Conservation (phyloP, 2,888 invertebrate species). For the Philereme vetulata region DNA sequence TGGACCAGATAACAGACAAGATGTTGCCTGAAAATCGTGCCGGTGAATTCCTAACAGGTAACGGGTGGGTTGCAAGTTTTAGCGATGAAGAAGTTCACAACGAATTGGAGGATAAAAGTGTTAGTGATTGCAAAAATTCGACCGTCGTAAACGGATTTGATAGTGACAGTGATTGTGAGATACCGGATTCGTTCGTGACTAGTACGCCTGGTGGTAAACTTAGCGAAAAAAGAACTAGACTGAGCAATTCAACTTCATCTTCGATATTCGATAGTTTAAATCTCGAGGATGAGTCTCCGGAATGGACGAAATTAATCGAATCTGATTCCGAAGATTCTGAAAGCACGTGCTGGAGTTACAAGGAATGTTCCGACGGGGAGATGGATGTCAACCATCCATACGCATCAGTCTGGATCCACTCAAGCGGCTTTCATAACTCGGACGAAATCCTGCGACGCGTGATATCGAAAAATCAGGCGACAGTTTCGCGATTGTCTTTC, state of each 20-base stretch:
- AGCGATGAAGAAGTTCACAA: conserved; percentile 25
- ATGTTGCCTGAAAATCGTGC: conserved; percentile 17
- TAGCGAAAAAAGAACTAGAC: conserved; percentile 47
- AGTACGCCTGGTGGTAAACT: conserved; percentile 56
- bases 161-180: conserved; percentile 66
- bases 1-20: conserved; percentile 64
- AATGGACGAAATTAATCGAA: conserved; percentile 46
- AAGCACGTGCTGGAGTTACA: conserved; percentile 79
- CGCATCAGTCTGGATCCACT: conserved; percentile 74
- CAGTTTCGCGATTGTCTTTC: conserved; percentile 69
- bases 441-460: conserved; percentile 68
- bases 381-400: conserved; percentile 60
- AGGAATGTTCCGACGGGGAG: conserved; percentile 67
- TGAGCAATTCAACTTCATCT: conserved; percentile 52
- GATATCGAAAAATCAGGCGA: conserved; percentile 67
- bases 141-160: conserved; percentile 36
- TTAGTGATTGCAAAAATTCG: conserved; percentile 17
- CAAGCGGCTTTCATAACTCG: conserved; percentile 75
- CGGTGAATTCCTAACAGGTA: background rate
- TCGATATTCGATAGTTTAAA: conserved; percentile 57
- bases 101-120: conserved; percentile 29
- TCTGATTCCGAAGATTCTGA: conserved; percentile 68
- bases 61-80: conserved; percentile 36
- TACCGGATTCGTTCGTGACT: conserved; percentile 62
- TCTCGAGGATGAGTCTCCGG: conserved; percentile 41